Percentiles rank a stretch among this genome's conserved stretches.
Conservation (phyloP, 2,113 vertebrate genomes). For the Antigone vipio region DNA sequence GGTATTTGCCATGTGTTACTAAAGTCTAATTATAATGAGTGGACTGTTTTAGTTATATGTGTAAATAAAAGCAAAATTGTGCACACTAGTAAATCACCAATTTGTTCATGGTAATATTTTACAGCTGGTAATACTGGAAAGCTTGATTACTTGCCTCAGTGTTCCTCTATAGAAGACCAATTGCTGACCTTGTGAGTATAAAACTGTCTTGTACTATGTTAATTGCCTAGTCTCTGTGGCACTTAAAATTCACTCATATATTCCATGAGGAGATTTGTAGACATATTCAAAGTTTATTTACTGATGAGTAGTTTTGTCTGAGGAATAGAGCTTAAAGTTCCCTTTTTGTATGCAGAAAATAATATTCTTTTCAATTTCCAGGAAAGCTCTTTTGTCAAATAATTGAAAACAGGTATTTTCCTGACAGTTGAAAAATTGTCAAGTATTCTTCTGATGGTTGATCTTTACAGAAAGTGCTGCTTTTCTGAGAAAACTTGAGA, state of each 20-base stretch:
- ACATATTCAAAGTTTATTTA: neutral
- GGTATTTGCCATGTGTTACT: neutral
- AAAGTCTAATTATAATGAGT: neutral
- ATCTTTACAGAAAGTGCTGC: neutral
- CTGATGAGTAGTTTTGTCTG: neutral
- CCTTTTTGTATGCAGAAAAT: neutral
- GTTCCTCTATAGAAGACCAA: neutral
- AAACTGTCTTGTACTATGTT: neutral
- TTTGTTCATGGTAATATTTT: neutral
- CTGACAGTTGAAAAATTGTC: neutral
- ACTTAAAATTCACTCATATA: neutral
- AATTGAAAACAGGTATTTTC: neutral
- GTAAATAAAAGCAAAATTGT: neutral
- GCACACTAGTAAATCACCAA: neutral
- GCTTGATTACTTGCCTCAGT: neutral
- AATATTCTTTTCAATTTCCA: neutral
- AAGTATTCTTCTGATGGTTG: neutral
- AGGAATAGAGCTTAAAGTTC: neutral
- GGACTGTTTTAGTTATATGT: neutral
- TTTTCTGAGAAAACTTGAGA: neutral
- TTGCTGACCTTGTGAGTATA: neutral
- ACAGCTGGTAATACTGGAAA: neutral
- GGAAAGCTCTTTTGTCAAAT: neutral
- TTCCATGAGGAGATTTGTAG: neutral
- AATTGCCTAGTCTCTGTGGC: neutral